A percentile compares a stretch with the other conserved stretches of the same genome.
phyloP scores from a whole-genome alignment of 1,140 invertebrate genomes.

The Bombus difficillimus region DNA sequence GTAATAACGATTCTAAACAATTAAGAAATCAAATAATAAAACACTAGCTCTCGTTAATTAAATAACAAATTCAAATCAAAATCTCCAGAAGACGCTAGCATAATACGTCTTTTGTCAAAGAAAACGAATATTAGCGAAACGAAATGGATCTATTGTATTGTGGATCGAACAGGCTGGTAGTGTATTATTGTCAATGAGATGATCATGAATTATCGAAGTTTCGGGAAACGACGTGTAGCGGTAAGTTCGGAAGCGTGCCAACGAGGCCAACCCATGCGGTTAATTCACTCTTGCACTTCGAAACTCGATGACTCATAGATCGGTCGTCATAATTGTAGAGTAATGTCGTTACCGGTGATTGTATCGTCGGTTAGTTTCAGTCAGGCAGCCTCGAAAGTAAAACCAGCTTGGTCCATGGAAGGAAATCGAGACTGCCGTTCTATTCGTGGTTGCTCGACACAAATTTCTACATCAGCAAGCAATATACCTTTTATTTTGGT shows the following conservation, averaged over 20 bases:
- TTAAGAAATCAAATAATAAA: background rate
- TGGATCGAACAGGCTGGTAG: slow-evolving; percentile 16
- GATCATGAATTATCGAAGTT: slow-evolving; percentile 61
- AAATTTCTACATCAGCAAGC: background rate
- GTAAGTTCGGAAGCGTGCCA: slow-evolving; percentile 60
- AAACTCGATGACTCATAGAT: slow-evolving; percentile 64
- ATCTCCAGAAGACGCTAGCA: background rate
- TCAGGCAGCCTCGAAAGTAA: slow-evolving; percentile 30
- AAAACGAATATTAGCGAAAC: background rate
- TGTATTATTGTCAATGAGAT: slow-evolving; percentile 51
- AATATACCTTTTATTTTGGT: background rate
- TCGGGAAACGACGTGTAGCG: slow-evolving; percentile 16
- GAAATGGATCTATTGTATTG: background rate
- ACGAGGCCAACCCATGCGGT: slow-evolving; percentile 57
- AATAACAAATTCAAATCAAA: background rate
- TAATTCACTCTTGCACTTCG: slow-evolving; percentile 66
- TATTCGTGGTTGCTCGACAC: background rate
- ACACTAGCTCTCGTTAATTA: background rate
- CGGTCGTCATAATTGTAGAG: slow-evolving; percentile 62
- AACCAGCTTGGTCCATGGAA: background rate
- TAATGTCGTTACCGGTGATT: slow-evolving; percentile 59
- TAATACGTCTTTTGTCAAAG: too few relatives aligned
- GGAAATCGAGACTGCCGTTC: background rate
- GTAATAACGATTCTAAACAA: too few relatives aligned
- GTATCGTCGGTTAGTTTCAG: slow-evolving; percentile 41